A percentile compares a stretch with the other conserved stretches of the same genome.
Conservation (phyloP, 2,888 invertebrate species). For the Macaria notata region DNA sequence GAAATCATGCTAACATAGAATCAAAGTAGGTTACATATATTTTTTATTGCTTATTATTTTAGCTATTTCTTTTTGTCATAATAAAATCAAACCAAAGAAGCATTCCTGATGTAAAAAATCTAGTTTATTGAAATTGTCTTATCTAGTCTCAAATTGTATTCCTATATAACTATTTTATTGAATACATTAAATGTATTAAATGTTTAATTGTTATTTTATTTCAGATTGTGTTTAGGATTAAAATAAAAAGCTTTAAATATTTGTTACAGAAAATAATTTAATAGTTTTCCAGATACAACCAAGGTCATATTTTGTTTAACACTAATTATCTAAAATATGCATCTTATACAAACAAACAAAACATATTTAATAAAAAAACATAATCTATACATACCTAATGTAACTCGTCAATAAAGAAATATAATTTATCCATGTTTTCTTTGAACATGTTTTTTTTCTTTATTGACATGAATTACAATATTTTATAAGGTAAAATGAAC, state of each 20-base stretch:
- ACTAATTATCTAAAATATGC: too few relatives aligned
- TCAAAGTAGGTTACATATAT: too few relatives aligned
- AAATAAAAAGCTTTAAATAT: constrained; percentile 4
- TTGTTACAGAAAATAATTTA: constrained; percentile 37
- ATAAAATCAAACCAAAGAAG: constrained; percentile 20
- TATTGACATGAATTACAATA: too few relatives aligned
- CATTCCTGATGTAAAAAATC: constrained; percentile 18
- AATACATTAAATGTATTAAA: constrained; percentile 3
- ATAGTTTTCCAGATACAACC: constrained; percentile 29
- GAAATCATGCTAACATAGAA: too few relatives aligned
- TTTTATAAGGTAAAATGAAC: too few relatives aligned
- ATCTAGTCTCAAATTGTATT: constrained; percentile 14
- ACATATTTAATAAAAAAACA: too few relatives aligned
- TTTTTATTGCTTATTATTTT: too few relatives aligned
- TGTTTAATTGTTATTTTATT: constrained; percentile 1
- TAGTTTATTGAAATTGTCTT: constrained; percentile 24
- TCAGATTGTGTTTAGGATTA: neutral
- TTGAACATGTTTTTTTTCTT: too few relatives aligned
- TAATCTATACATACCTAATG: too few relatives aligned
- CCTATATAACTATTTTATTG: neutral
- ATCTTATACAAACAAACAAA: too few relatives aligned
- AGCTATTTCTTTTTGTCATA: constrained; percentile 2
- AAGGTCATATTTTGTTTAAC: constrained; percentile 8
- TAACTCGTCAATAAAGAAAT: too few relatives aligned
- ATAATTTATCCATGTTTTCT: too few relatives aligned